Evolutionary conservation across 1,140 invertebrate species (phyloP), one percentile per base, ranked within the genome.

Genomic region (Brachionus koreanus): DNA sequence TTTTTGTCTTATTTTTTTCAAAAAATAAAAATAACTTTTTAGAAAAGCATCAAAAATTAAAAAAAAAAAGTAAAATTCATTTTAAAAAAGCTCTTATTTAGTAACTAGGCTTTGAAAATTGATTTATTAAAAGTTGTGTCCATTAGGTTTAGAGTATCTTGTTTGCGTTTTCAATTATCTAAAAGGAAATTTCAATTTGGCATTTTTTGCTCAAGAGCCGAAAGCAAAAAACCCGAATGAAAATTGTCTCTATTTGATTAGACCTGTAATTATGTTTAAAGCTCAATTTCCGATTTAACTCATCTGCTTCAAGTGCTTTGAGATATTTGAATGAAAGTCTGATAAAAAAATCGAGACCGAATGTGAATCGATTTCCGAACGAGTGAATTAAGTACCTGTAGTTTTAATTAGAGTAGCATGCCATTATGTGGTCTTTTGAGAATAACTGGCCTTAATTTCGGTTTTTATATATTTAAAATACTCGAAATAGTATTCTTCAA

Each of bases 381-480:
- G 33, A 69, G 33, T 69, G 29, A 69, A 23, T 69, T 69, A 39
- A 69, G 65, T 69, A 69, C 65, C 65, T 69, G 65, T 69, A 69
- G n/a, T 39, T 69, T 39, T 69, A 69, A 69, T 69, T 69, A 69
- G 63, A 67, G 29, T 33, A 67, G 13, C 25, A 67, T 33, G 25
- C 19, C 57, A 63, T 63, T 63, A 6, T 57, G 49, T 57, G 49
- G 49, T 57, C 49, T 23, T 57, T 57, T 23, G 49, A 57, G 49
- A 57, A 57, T 57, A 10, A 7, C 49, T 57, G 49, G 49, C 49
- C 49, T 57, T 57, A 57, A 57, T 25, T 57, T 57, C 49, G 49
- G 49, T 57, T 19, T 57, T 57, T 25, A n/a, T 57, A 57, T 9
- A 57, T 57, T 23, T 57, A 57, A 57, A 57, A 57, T 57, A 57